These are phyloP conservation scores for Anisognathus igniventris DNA, from an alignment of 2,797 vertebrate genomes.

Conservation along the genomic window DNA sequence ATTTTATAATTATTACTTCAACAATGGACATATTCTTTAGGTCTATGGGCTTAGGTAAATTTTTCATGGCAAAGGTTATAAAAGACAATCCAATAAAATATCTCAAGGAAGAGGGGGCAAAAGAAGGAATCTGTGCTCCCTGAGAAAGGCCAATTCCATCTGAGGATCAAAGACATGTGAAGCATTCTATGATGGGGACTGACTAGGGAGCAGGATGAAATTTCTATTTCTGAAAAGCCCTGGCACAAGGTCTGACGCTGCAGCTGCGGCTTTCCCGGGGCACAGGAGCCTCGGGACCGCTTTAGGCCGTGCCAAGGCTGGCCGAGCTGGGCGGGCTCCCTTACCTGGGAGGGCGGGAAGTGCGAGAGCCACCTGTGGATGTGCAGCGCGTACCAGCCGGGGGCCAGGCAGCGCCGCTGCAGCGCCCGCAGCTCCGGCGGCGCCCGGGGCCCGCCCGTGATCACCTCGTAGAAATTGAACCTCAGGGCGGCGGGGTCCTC, in stretches of 20 bases:
- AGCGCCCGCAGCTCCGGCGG: conserved; percentile 82
- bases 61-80: not conserved
- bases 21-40: not conserved
- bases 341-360: conserved; percentile 90
- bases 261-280: not conserved
- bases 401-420: conserved; percentile 87
- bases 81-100: not conserved
- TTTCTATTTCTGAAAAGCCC: not conserved
- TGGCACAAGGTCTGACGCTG: not conserved
- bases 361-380: conserved; percentile 89
- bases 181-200: not conserved
- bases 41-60: not conserved
- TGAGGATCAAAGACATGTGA: not conserved
- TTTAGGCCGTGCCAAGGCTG: fast-evolving
- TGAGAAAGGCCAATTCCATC: not conserved
- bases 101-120: not conserved
- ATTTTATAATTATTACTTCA: not conserved
- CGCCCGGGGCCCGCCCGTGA: conserved; percentile 79
- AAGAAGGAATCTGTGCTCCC: not conserved
- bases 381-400: conserved; percentile 89
- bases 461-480: conserved; percentile 93
- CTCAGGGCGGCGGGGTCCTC: conserved; percentile 87
- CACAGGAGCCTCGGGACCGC: not conserved
- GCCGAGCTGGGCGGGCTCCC: not conserved
- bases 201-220: not conserved